Evolutionary conservation across 2,113 vertebrate species (phyloP).

Genomic region (Tragelaphus imberbis): DNA sequence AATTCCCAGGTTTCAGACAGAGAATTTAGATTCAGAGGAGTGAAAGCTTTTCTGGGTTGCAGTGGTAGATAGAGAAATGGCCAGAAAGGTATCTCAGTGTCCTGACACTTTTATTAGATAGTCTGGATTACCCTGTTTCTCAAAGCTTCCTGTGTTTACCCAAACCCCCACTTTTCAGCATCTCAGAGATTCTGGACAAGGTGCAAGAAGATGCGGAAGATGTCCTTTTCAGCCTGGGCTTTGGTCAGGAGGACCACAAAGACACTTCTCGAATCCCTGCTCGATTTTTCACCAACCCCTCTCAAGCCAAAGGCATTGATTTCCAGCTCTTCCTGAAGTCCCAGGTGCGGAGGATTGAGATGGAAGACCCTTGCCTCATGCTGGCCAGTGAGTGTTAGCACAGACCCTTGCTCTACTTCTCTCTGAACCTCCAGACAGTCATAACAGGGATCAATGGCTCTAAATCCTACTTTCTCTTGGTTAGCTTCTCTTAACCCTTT

Average conservation of each 20-base stretch:
- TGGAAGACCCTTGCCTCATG: constrained; percentile 90
- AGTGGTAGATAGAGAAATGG: neutral
- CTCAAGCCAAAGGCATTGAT: constrained; percentile 89
- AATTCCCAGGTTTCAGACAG: neutral
- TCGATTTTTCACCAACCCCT: constrained; percentile 90
- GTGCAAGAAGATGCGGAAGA: constrained; percentile 88
- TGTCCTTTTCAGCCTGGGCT: constrained; percentile 89
- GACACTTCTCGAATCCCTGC: constrained; percentile 85
- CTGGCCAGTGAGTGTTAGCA: constrained; percentile 85
- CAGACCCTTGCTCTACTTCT: neutral
- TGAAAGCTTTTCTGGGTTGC: neutral
- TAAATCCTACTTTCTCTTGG: neutral
- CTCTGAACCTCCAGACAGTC: neutral
- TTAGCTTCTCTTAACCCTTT: neutral
- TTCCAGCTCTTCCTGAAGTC: constrained; percentile 92
- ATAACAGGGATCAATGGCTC: neutral
- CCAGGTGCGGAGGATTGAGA: constrained; percentile 84
- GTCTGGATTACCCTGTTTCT: neutral
- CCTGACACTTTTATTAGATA: neutral
- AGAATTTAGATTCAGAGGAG: neutral
- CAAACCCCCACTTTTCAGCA: constrained; percentile 57
- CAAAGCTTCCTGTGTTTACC: neutral
- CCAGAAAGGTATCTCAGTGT: neutral
- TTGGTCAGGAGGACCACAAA: constrained; percentile 84
- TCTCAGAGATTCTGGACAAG: constrained; percentile 85